phyloP scores from a whole-genome alignment of 1,140 invertebrate genomes.

The Ceratina australensis region DNA sequence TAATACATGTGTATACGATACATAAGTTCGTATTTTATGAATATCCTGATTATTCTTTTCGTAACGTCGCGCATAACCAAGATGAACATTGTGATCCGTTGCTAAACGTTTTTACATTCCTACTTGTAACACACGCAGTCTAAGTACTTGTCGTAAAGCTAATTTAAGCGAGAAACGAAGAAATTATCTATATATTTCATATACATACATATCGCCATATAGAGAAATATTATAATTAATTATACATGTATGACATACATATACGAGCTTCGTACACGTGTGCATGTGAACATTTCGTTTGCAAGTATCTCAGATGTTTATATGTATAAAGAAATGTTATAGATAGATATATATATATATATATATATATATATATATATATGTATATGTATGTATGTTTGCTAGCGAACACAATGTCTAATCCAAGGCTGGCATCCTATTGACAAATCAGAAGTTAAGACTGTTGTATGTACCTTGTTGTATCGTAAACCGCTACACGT shows the following conservation, averaged over 20 bases:
- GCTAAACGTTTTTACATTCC: slow-evolving; percentile 11
- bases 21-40: background rate
- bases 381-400: slow-evolving; percentile 2
- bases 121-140: slow-evolving; percentile 16
- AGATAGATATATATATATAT: background rate
- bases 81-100: slow-evolving; percentile 34
- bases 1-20: background rate
- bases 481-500: background rate
- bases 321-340: background rate
- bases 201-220: slow-evolving; percentile 1
- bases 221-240: slow-evolving; percentile 20
- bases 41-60: background rate
- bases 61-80: background rate
- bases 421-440: slow-evolving; percentile 19
- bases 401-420: slow-evolving; percentile 1
- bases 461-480: slow-evolving; percentile 41
- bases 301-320: slow-evolving; percentile 29
- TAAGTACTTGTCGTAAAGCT: background rate
- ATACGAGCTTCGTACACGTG: slow-evolving; percentile 40
- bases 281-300: slow-evolving; percentile 36
- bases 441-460: slow-evolving; percentile 42
- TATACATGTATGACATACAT: slow-evolving; percentile 19
- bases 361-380: slow-evolving; percentile 1
- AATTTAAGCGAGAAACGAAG: slow-evolving; percentile 15
- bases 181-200: slow-evolving; percentile 30